Conservation (phyloP, 2,888 invertebrate genomes). For the Agriopis marginaria region DNA sequence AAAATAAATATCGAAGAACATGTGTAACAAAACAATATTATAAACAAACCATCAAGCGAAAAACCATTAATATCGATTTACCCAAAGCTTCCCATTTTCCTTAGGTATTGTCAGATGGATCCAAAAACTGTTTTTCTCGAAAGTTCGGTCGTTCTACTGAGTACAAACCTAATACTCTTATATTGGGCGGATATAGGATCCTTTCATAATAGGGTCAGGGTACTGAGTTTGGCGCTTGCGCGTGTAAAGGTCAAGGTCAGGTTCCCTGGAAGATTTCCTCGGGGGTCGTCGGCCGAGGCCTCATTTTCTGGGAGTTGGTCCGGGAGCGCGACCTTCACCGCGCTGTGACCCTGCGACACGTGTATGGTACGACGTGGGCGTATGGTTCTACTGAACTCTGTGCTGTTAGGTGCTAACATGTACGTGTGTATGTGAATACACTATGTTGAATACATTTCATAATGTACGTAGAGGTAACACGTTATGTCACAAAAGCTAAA, state of each 20-base stretch:
- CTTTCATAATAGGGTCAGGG: conserved; percentile 81
- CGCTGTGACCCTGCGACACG: conserved; percentile 74
- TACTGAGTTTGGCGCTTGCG: conserved; percentile 82
- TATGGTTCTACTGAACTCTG: conserved; percentile 45
- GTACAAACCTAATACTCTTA: conserved; percentile 36
- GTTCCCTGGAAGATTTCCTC: conserved; percentile 83
- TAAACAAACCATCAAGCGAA: conserved; percentile 12
- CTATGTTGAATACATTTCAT: neutral
- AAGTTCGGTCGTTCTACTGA: conserved; percentile 25
- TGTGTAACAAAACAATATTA: conserved; percentile 7
- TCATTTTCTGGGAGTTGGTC: conserved; percentile 78
- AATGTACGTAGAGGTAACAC: neutral
- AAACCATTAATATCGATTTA: conserved; percentile 19
- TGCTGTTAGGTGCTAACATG: conserved; percentile 1
- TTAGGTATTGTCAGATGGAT: conserved; percentile 19
- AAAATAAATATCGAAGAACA: neutral
- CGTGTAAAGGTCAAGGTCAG: conserved; percentile 83
- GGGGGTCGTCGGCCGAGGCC: conserved; percentile 75
- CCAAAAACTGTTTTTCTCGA: conserved; percentile 34
- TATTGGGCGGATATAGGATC: conserved; percentile 60
- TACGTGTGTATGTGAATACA: neutral
- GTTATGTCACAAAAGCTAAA: neutral
- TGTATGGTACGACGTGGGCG: conserved; percentile 72
- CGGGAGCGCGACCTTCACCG: conserved; percentile 80
- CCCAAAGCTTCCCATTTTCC: conserved; percentile 11